Evolutionary conservation across 2,888 invertebrate genomes (phyloP).

Genomic region (Galeruca laticollis): DNA sequence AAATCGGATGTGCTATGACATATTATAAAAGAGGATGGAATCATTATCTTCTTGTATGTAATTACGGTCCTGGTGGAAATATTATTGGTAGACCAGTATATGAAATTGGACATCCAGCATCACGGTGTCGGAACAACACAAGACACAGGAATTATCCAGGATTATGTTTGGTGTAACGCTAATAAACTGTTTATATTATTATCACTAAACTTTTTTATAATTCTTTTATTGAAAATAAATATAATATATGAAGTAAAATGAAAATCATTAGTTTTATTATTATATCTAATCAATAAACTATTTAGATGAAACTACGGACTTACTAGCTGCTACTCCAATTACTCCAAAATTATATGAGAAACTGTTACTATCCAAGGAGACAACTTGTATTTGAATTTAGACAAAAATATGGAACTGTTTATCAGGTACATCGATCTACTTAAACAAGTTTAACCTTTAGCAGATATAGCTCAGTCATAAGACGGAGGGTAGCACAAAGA

Average conservation of each 20-base stretch:
- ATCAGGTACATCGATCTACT: too few species aligned
- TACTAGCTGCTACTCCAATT: too few species aligned
- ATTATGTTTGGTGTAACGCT: slow-evolving; percentile 47
- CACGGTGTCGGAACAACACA: slow-evolving; percentile 52
- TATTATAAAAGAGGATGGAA: slow-evolving; percentile 57
- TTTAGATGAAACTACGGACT: too few species aligned
- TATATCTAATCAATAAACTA: too few species aligned
- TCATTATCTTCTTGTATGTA: slow-evolving; percentile 60
- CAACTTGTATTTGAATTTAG: too few species aligned
- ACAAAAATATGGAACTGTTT: too few species aligned
- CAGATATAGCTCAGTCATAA: too few species aligned
- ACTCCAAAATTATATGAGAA: too few species aligned
- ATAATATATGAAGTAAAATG: neutral
- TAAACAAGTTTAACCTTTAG: too few species aligned
- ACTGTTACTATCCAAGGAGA: too few species aligned
- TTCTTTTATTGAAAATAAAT: neutral
- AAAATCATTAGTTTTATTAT: too few species aligned
- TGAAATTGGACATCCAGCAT: slow-evolving; percentile 56
- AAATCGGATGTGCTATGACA: slow-evolving; percentile 60
- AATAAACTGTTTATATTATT: neutral
- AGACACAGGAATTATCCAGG: slow-evolving; percentile 53
- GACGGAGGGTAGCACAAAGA: too few species aligned
- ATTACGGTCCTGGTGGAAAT: slow-evolving; percentile 63
- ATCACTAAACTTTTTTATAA: neutral
- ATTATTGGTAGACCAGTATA: slow-evolving; percentile 60